A percentile compares a stretch with the other conserved stretches of the same genome.
Evolutionary conservation across 2,113 vertebrate species (phyloP).

Genomic region (Barbus barbus): DNA sequence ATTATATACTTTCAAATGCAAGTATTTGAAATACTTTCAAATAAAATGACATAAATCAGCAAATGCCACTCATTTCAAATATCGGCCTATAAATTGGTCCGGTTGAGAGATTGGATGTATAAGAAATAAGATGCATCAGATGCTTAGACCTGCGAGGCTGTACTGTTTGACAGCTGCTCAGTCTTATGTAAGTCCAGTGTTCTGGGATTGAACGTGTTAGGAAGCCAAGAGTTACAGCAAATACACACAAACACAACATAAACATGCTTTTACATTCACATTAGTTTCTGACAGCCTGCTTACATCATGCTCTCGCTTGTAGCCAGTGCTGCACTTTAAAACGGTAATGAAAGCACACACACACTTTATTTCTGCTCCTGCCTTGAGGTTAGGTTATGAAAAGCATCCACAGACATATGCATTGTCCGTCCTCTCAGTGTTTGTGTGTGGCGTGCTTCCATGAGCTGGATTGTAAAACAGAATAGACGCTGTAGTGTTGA

Average conservation of each 20-base stretch:
- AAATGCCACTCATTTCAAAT: neutral
- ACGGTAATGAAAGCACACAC: constrained; percentile 20
- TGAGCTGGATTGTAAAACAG: neutral
- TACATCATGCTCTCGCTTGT: neutral
- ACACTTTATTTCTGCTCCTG: constrained; percentile 9
- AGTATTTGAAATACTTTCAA: no score
- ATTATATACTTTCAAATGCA: no score
- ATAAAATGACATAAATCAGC: neutral
- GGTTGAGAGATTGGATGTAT: no score
- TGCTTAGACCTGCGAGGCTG: neutral
- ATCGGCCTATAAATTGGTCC: neutral
- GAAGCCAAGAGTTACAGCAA: constrained; percentile 49
- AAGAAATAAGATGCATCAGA: neutral
- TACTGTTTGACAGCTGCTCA: constrained; percentile 3
- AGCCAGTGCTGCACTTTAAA: neutral
- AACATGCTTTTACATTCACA: neutral
- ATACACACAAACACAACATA: constrained; percentile 39
- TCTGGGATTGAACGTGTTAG: constrained; percentile 34
- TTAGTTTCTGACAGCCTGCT: neutral
- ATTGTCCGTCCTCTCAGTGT: neutral
- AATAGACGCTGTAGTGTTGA: neutral
- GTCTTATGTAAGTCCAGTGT: constrained; percentile 12
- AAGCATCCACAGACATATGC: neutral
- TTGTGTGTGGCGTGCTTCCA: neutral
- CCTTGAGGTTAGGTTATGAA: constrained; percentile 22